Evolutionary conservation across 2,888 invertebrate species (phyloP).

Genomic region (Pollenia angustigena): DNA sequence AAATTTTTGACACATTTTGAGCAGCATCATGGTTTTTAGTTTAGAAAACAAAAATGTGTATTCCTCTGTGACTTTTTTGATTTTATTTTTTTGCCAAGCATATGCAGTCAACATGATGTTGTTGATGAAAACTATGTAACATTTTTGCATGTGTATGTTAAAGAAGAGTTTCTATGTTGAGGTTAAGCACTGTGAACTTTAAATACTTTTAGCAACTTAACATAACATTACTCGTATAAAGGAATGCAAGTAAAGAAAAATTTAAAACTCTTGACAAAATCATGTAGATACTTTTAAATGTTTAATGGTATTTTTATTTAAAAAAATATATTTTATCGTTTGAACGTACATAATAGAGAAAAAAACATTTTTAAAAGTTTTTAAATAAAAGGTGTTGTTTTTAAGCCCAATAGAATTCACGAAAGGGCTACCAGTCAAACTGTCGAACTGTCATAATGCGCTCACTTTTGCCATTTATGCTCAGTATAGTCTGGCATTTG

Average conservation of each 20-base stretch:
- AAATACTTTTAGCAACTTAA: constrained; percentile 65
- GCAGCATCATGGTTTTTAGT: constrained; percentile 21
- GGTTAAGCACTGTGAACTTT: constrained; percentile 69
- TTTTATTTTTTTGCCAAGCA: background rate
- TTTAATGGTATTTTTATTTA: constrained; percentile 48
- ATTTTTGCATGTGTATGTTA: background rate
- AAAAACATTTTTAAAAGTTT: constrained; percentile 27
- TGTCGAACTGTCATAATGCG: no score
- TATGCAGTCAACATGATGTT: constrained; percentile 7
- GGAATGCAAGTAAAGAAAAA: background rate
- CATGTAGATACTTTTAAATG: constrained; percentile 52
- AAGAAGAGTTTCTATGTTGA: constrained; percentile 56
- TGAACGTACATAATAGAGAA: background rate
- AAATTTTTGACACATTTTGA: constrained; percentile 69
- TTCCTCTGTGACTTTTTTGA: constrained; percentile 22
- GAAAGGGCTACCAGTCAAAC: no score
- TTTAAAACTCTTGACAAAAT: constrained; percentile 6
- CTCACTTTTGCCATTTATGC: no score
- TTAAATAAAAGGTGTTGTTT: background rate
- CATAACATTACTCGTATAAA: constrained; percentile 42
- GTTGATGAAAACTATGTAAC: constrained; percentile 6
- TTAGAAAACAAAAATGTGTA: constrained; percentile 7
- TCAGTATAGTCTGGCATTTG: no score
- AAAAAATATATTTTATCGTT: background rate
- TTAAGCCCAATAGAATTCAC: no score